A percentile compares a stretch with the other conserved stretches of the same genome.
phyloP scores from a whole-genome alignment of 2,797 vertebrate genomes.

The Myotis myotis region DNA sequence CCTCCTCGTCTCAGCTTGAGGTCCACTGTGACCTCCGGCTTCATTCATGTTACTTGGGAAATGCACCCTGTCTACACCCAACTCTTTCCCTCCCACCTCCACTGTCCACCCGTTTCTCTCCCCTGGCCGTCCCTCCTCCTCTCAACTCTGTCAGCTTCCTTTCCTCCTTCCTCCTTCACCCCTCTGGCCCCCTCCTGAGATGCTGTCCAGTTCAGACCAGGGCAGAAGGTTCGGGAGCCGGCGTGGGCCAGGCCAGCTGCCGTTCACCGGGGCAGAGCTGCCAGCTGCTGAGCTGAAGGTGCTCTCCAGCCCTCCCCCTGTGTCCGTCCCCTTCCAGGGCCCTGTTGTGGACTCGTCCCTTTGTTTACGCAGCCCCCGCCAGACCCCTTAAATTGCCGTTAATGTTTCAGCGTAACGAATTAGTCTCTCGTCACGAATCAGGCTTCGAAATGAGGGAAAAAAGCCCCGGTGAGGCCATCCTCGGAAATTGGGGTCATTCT shows the following conservation, averaged over 20 bases:
- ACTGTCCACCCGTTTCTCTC: neutral
- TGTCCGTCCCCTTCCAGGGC: constrained; percentile 78
- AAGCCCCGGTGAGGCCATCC: constrained; percentile 93
- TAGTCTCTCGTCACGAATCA: constrained; percentile 99
- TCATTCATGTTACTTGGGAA: neutral
- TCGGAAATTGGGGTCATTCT: constrained; percentile 99
- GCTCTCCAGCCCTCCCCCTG: constrained; percentile 15
- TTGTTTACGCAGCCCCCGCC: constrained; percentile 89
- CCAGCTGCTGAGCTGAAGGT: constrained; percentile 72
- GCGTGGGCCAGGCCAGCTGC: constrained; percentile 66
- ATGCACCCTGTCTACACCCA: neutral
- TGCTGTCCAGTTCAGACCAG: neutral
- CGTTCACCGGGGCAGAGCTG: constrained; percentile 2
- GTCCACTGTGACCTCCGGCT: neutral
- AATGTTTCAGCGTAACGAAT: constrained; percentile 99
- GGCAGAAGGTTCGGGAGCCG: neutral
- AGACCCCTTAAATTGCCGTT: constrained; percentile 99
- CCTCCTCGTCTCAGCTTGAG: neutral
- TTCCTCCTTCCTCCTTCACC: constrained; percentile 75
- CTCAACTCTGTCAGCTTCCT: constrained; percentile 59
- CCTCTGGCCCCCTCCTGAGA: neutral
- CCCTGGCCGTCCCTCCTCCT: neutral
- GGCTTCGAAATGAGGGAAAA: constrained; percentile 93
- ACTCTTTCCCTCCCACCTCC: neutral
- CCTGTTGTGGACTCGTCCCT: constrained; percentile 85